A percentile compares a stretch with the other conserved stretches of the same genome.
phyloP scores from a whole-genome alignment of 2,113 vertebrate species.

The Semicossyphus pulcher region DNA sequence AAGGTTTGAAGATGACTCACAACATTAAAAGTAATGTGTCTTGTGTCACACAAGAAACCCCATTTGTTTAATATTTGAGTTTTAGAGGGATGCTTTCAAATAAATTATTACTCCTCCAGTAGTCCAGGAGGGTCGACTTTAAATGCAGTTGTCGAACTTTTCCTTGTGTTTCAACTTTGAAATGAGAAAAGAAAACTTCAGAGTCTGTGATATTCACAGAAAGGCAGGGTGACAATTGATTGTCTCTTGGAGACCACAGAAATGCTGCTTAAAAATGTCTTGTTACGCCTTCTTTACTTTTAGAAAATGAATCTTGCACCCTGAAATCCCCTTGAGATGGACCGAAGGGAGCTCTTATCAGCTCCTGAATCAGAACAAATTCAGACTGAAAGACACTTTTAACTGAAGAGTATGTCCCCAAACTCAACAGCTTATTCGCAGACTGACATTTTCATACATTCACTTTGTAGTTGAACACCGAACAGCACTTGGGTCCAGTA shows the following conservation, averaged over 20 bases:
- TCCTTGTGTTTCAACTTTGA: slow-evolving; percentile 4
- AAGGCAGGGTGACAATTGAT: slow-evolving; percentile 18
- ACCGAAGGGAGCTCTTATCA: slow-evolving; percentile 20
- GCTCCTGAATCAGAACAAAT: slow-evolving; percentile 24
- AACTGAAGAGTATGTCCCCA: not conserved
- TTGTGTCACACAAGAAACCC: slow-evolving; percentile 4
- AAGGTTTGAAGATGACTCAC: slow-evolving; percentile 35
- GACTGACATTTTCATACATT: not conserved
- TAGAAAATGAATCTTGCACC: not conserved
- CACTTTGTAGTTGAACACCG: not conserved
- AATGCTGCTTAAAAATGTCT: not conserved
- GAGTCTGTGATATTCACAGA: slow-evolving; percentile 2
- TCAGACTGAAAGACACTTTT: slow-evolving; percentile 10
- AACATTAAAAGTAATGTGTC: slow-evolving; percentile 24
- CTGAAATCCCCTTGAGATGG: slow-evolving; percentile 19
- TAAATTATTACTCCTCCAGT: slow-evolving; percentile 18
- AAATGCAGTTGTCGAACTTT: slow-evolving; percentile 41
- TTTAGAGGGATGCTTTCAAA: slow-evolving; percentile 10
- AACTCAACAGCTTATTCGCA: not conserved
- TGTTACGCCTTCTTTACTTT: not conserved
- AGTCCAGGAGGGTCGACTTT: slow-evolving; percentile 1
- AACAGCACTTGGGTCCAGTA: too few relatives aligned
- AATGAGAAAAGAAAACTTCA: slow-evolving; percentile 27
- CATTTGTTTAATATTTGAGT: slow-evolving; percentile 29
- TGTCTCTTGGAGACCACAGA: slow-evolving; percentile 25